Base-by-base conservation (phyloP, 2,888 invertebrate species). In the Nasonovia ribisnigri region DNA sequence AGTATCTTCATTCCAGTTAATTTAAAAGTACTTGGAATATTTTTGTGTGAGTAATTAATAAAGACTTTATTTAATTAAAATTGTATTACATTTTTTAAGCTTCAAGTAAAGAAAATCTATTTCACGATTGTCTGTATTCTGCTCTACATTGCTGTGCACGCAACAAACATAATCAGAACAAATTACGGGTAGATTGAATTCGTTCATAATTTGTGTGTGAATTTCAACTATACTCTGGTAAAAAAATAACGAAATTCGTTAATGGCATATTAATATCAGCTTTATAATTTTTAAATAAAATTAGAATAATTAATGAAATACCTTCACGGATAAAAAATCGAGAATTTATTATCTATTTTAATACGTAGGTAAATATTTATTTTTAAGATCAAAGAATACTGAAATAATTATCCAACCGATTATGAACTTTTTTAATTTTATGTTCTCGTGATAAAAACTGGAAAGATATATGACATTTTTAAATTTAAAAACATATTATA, bases 401-500 rank as follows among this genome's bases (percentile, higher is more conserved):
- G 16, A 16, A 16, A 16, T 67, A n/a, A n/a, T 13, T 67, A 77
- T 36, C 20, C 2, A 77, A 77, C 36, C 20, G 0, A 77, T 20
- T 77, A 36, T 42, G 36, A 20, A 8, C 8, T 1, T 77, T 77
- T 77, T 67, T n/a, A n/a, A 77, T 77, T 36, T 77, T 67, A 36
- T 57, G 36, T 60, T 29, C 26, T 77, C 36, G 20, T 36, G 20
- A 48, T 46, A 24, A n/a, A 88, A 29, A 51, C 0, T 26, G 10
- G 51, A 48, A 51, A 51, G 51, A 36, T 48, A 87, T 51, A 88
- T 26, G 24, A 51, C 10, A 20, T 51, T 88, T 54, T 36, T 13
- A 51, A 88, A 88, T 36, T 36, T 51, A 36, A 51, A 88, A 88
- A 88, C 24, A 51, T n/a, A 88, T 88, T 87, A 48, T 87, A 48